phyloP scores from a whole-genome alignment of 2,113 vertebrate genomes.

The Microcebus jonahi region DNA sequence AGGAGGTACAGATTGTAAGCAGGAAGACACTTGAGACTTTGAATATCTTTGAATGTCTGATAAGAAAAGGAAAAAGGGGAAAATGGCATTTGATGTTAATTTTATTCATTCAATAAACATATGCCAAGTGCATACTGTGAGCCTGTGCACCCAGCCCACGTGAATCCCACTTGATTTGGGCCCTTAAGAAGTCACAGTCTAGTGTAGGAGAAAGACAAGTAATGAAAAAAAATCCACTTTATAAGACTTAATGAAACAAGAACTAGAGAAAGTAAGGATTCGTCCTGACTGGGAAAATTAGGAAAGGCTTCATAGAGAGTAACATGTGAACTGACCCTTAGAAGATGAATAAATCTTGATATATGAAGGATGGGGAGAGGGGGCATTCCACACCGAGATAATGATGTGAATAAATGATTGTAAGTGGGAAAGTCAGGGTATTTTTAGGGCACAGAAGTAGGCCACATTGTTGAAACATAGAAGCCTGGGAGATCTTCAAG shows the following conservation, averaged over 20 bases:
- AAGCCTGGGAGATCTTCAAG: not conserved
- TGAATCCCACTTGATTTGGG: constrained; percentile 44
- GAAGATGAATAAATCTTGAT: constrained; percentile 9
- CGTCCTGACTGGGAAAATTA: not conserved
- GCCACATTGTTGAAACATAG: not conserved
- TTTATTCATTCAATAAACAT: constrained; percentile 69
- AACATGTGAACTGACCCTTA: not conserved
- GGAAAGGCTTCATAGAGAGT: not conserved
- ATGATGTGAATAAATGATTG: not conserved
- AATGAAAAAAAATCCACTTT: not conserved
- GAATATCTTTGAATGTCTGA: constrained; percentile 79
- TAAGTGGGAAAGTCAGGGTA: constrained; percentile 22
- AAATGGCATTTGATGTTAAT: constrained; percentile 76
- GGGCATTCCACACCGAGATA: not conserved
- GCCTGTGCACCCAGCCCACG: not conserved
- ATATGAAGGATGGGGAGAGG: not conserved
- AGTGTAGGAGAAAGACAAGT: not conserved
- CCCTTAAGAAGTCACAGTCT: constrained; percentile 53
- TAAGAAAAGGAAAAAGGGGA: constrained; percentile 68
- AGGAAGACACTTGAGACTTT: constrained; percentile 72
- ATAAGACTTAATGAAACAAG: not conserved
- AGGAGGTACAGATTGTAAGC: constrained; percentile 73
- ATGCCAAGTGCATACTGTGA: constrained; percentile 55
- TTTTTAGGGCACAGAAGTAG: not conserved
- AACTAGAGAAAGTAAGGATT: not conserved